These are phyloP conservation scores for Monodelphis domestica DNA, from an alignment of 2,797 vertebrate genomes.

Conservation along the genomic window DNA sequence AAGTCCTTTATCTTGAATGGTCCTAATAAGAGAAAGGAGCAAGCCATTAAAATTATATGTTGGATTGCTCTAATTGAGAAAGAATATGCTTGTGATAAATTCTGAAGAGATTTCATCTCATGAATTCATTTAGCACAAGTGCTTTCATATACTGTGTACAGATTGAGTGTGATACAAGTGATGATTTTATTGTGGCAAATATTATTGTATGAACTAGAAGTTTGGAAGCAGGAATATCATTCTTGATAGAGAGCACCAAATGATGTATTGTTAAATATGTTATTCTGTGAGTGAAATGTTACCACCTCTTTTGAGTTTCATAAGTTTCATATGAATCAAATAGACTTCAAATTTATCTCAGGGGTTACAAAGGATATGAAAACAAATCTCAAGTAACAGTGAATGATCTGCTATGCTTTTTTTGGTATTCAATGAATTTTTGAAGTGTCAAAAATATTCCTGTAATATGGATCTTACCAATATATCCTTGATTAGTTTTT, in stretches of 20 bases:
- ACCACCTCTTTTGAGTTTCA: neutral
- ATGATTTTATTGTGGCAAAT: neutral
- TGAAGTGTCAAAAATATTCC: neutral
- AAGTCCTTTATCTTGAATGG: slow-evolving; percentile 12
- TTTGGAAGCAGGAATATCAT: neutral
- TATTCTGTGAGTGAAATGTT: neutral
- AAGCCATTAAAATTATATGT: slow-evolving; percentile 22
- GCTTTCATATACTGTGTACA: neutral
- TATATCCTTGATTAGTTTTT: neutral
- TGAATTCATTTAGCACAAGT: slow-evolving; percentile 48
- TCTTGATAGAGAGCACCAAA: slow-evolving; percentile 18
- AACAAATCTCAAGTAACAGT: neutral
- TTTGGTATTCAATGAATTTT: neutral
- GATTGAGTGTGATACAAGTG: neutral
- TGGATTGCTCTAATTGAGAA: slow-evolving; percentile 2
- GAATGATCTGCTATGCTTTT: neutral
- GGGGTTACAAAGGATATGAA: neutral
- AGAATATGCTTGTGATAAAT: neutral
- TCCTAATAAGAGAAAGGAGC: neutral
- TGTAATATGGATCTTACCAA: slow-evolving; percentile 19
- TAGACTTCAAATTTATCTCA: slow-evolving; percentile 2
- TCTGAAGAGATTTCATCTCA: slow-evolving; percentile 26
- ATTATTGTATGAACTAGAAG: neutral
- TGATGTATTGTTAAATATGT: slow-evolving; percentile 1
- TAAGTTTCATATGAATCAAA: neutral